Evolutionary conservation across 1,140 invertebrate genomes (phyloP).

Genomic region (Physella acuta): DNA sequence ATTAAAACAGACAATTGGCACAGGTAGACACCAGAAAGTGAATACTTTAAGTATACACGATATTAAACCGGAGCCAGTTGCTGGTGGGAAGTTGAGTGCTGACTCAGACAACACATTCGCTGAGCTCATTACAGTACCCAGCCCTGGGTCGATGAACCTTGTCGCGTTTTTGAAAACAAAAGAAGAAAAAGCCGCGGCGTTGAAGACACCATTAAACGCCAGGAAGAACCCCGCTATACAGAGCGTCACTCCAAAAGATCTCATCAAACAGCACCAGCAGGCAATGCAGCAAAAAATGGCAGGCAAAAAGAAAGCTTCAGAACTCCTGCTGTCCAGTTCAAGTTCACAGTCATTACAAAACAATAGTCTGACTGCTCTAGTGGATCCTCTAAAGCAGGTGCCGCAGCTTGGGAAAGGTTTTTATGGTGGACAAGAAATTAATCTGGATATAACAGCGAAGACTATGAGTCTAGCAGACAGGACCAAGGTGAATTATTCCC

Average conservation of each 20-base stretch:
- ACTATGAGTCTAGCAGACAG: conserved; percentile 21
- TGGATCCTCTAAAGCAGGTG: conserved; percentile 22
- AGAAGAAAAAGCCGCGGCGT: conserved; percentile 28
- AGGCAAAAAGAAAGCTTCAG: conserved; percentile 20
- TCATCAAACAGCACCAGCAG: conserved; percentile 46
- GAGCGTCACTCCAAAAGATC: conserved; percentile 41
- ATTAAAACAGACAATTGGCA: conserved; percentile 28
- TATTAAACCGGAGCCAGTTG: conserved; percentile 1
- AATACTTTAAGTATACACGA: conserved; percentile 17
- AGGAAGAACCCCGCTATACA: conserved; percentile 8
- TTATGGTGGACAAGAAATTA: conserved; percentile 39
- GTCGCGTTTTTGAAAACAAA: conserved; percentile 54
- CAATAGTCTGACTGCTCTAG: background rate
- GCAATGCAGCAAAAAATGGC: conserved; percentile 31
- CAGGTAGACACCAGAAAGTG: background rate
- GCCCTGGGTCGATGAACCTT: conserved; percentile 56
- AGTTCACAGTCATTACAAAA: background rate
- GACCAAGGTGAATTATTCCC: conserved; percentile 44
- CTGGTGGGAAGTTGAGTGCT: background rate
- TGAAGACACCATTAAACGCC: background rate
- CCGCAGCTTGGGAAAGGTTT: conserved; percentile 50
- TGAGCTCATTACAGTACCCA: conserved; percentile 43
- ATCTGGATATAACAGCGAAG: conserved; percentile 26
- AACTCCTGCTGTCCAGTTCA: conserved; percentile 5
- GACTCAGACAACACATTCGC: conserved; percentile 32